These are phyloP conservation scores for Microctenopoma stevenorrisi DNA, from an alignment of 2,797 vertebrate genomes.

Conservation along the genomic window DNA sequence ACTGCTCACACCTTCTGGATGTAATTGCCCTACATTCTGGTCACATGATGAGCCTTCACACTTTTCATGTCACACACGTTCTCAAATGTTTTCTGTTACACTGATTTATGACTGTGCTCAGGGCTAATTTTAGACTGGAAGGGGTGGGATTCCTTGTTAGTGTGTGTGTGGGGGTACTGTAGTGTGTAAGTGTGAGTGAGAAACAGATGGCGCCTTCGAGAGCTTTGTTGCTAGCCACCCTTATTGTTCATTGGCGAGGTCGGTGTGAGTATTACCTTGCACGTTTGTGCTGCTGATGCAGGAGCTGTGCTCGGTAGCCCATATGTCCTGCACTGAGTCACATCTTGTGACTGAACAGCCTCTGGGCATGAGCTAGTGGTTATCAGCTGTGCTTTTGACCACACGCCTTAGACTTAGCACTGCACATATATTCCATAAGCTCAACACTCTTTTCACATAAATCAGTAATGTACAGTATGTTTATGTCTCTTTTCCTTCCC, in stretches of 20 bases:
- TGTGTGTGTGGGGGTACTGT: conserved; percentile 12
- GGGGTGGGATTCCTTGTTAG: conserved; percentile 36
- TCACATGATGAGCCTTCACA: conserved; percentile 47
- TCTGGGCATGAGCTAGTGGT: conserved; percentile 52
- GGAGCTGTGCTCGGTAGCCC: conserved; percentile 23
- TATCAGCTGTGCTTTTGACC: conserved; percentile 54
- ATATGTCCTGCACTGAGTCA: conserved; percentile 55
- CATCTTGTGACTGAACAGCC: conserved; percentile 19
- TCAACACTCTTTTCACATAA: conserved; percentile 28
- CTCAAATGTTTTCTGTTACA: conserved; percentile 40
- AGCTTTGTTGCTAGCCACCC: conserved; percentile 26
- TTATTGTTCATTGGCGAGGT: conserved; percentile 34
- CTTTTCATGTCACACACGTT: conserved; percentile 20
- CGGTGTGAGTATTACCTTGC: conserved; percentile 16
- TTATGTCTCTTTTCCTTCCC: background rate
- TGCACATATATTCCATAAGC: conserved; percentile 48
- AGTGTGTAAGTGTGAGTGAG: conserved; percentile 15
- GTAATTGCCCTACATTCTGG: conserved; percentile 56
- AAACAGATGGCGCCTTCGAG: conserved; percentile 53
- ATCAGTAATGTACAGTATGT: conserved; percentile 3
- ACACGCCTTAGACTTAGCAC: conserved; percentile 46
- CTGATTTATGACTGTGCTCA: conserved; percentile 66
- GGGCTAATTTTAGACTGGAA: conserved; percentile 66
- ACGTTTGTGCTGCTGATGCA: conserved; percentile 22
- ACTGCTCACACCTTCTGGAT: conserved; percentile 38